Base-by-base conservation (phyloP, 2,888 invertebrate genomes). In the Ptychoptera contaminata region DNA sequence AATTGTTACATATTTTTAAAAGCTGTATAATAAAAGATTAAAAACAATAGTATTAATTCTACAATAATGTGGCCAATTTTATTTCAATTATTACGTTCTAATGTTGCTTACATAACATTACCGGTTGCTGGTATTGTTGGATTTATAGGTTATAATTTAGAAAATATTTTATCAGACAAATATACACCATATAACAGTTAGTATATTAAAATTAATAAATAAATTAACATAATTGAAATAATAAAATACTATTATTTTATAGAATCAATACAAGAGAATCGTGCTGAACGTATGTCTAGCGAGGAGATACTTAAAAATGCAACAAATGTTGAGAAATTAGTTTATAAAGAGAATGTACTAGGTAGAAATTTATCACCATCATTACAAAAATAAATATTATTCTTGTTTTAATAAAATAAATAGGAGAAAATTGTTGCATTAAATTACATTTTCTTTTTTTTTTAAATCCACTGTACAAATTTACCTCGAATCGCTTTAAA, bases 71-170 rank as follows among this genome's bases (percentile, higher is more conserved):
- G 84, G 81, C 85, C 85, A 0, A 56, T 85, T 43, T 45, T 85
- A 34, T 59, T 79, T 58, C 70, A 73, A 46, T 67, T 80, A 43
- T 53, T 84, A 16, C 67, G 85, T 43, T 67, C 73, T 2, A 88
- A 90, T 60, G 84, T 82, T 0, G 82, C 85, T 1, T 80, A 78
- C 51, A 66, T 91, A 32, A 85, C 85, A 0, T 63, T 91, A 37
- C 93, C 93, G 0, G 70, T 88, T 49, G 91, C 90, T 1, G 82
- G 76, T 0, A 65, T 87, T 0, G 71, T 92, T 23, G 93, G 92
- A 5, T 71, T 84, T 44, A 67, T 92, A 54, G 94, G 94, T 23
- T 93, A 93, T 61, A 82, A 90, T 55, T 52, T 91, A 49, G 92
- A 93, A 67, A 75, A 69, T 44, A 60, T 73, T 47, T 41, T 85